These are phyloP conservation scores for Vulpes vulpes DNA, from an alignment of 2,113 vertebrate genomes.

Conservation along the genomic window DNA sequence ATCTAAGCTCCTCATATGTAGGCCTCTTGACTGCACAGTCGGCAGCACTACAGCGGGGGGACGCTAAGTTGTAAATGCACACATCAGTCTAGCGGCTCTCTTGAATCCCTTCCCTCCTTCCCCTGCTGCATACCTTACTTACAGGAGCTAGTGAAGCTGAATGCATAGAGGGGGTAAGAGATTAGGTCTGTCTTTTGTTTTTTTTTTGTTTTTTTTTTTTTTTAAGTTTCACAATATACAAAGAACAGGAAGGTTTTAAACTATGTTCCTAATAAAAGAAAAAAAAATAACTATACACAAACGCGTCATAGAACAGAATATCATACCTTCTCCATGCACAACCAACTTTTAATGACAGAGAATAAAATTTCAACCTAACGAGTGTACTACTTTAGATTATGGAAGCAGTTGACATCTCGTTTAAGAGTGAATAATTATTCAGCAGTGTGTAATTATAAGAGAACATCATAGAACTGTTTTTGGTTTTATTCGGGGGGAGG, in stretches of 20 bases:
- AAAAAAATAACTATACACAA: background rate
- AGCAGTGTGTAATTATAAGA: background rate
- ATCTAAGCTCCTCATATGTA: background rate
- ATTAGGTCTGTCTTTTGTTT: background rate
- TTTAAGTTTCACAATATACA: background rate
- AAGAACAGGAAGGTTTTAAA: background rate
- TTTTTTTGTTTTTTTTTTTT: background rate
- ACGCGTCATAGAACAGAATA: background rate
- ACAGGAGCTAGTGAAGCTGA: background rate
- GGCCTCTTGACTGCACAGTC: background rate
- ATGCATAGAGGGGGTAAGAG: background rate
- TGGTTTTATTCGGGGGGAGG: background rate
- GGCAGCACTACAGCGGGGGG: background rate
- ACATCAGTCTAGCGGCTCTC: background rate
- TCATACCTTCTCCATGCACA: background rate
- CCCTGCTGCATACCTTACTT: too few relatives aligned
- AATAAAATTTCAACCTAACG: background rate
- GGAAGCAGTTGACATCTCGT: background rate
- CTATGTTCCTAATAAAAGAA: background rate
- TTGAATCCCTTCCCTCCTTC: background rate
- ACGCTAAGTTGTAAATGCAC: background rate
- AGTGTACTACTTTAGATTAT: background rate
- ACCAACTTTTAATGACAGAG: background rate
- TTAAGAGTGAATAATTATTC: conserved; percentile 19
- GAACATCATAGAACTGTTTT: fast-evolving